These are phyloP conservation scores for Gallinago stenura DNA, from an alignment of 2,797 vertebrate species.

Conservation along the genomic window DNA sequence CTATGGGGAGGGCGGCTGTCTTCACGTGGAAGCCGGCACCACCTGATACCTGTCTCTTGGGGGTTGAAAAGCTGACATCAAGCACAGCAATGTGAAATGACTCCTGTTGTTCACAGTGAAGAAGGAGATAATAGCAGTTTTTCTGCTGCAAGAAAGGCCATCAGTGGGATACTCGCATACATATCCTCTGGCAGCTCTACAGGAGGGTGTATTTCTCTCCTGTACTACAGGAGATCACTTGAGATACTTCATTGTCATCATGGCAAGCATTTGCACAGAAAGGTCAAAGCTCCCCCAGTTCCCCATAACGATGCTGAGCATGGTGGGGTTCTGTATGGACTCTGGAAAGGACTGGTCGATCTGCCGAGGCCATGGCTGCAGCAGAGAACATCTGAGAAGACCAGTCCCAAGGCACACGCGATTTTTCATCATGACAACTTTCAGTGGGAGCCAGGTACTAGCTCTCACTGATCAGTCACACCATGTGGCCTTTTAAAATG, in stretches of 20 bases:
- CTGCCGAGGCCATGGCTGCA: neutral
- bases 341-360: neutral
- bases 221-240: neutral
- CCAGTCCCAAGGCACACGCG: rapidly evolving
- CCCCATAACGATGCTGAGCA: rapidly evolving
- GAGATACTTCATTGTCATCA: neutral
- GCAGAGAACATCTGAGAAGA: rapidly evolving
- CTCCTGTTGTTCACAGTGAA: neutral
- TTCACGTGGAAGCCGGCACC: neutral
- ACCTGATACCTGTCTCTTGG: neutral
- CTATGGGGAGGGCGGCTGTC: neutral
- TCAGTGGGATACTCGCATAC: neutral
- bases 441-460: neutral
- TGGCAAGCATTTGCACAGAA: neutral
- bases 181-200: neutral
- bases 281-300: neutral
- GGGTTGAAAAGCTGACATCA: neutral
- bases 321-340: neutral
- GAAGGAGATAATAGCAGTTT: neutral
- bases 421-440: neutral
- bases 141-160: neutral
- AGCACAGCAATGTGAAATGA: neutral
- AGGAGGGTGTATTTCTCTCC: neutral
- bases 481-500: neutral
- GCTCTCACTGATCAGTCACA: neutral